Base-by-base conservation (phyloP, 2,113 vertebrate species). In the Riparia riparia region DNA sequence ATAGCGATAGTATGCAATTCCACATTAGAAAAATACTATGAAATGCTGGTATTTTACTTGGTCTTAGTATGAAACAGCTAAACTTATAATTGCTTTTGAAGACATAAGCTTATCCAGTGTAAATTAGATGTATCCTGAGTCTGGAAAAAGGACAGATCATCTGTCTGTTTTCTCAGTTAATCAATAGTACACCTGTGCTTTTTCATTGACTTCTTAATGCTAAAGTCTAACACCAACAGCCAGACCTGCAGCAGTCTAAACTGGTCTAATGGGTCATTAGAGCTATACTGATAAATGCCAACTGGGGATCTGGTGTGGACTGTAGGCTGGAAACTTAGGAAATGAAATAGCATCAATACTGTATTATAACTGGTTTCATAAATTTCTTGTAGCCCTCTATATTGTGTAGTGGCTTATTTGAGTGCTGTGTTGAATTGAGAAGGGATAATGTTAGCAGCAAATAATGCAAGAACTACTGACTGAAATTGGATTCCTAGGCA, bases 201-300 rank as follows among this genome's bases (percentile, higher is more conserved):
- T 92, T 95, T 92, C 81, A 71, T 81, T 92, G 84, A 73, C 74
- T 95, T 53, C 37, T 94, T 79, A 66, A 58, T 95, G 74, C 85
- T 90, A 29, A 72, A 90, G 54, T 69, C 21, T 69, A 89, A 86
- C 41, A 41, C 47, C 93, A 92, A 58, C 82, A 91, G 79, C 76
- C 79, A 86, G 71, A 90, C 86, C 76, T 90, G 60, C 64, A 86
- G 82, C 44, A 65, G 47, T 56, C 76, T 93, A 74, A 94, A 94
- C 60, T 94, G 82, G 47, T 72, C 44, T 94, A 94, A 95, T 93
- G 80, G 71, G 21, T 95, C 47, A 49, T 95, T 97, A 95, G 32
- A 90, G 58, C 79, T 90, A 17, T 85, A 58, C 72, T 86, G 79
- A 88, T 90, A 92, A 95, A 90, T 83, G 63, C 68, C 71, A 64